Percentiles rank a stretch among this genome's conserved stretches.
Evolutionary conservation across 2,797 vertebrate species (phyloP).

Genomic region (Channallabes apus): DNA sequence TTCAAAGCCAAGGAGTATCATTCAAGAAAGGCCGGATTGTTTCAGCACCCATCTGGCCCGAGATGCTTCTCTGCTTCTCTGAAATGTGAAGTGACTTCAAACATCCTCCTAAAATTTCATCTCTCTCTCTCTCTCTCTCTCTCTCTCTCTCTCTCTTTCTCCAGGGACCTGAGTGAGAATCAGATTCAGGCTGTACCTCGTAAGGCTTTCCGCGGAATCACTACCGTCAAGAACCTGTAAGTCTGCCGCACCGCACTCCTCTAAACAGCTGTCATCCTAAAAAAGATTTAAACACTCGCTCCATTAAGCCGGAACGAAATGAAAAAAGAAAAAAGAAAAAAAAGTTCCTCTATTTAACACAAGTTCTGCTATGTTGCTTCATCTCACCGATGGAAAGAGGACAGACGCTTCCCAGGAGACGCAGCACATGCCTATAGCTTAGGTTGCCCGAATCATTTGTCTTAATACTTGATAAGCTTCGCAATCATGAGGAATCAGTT

Average conservation of each 20-base stretch:
- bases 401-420: conserved; percentile 35
- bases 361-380: conserved; percentile 31
- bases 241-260: conserved; percentile 58
- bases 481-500: conserved; percentile 58
- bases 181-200: conserved; percentile 95
- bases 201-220: conserved; percentile 96
- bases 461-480: conserved; percentile 54
- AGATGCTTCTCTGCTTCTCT: conserved; percentile 27
- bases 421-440: conserved; percentile 14
- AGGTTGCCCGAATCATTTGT: conserved; percentile 47
- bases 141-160: conserved; percentile 52
- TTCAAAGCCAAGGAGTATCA: conserved; percentile 54
- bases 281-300: conserved; percentile 29
- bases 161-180: conserved; percentile 97
- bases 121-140: conserved; percentile 42
- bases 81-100: conserved; percentile 56
- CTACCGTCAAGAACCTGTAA: conserved; percentile 98
- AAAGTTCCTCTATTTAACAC: conserved; percentile 21
- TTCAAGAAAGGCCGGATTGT: conserved; percentile 40
- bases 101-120: conserved; percentile 70
- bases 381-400: conserved; percentile 7
- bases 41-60: conserved; percentile 46
- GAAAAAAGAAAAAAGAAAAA: background rate
- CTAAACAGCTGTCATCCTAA: conserved; percentile 35
- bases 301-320: conserved; percentile 32